Conservation (phyloP, 2,797 vertebrate genomes). For the Trachurus trachurus region DNA sequence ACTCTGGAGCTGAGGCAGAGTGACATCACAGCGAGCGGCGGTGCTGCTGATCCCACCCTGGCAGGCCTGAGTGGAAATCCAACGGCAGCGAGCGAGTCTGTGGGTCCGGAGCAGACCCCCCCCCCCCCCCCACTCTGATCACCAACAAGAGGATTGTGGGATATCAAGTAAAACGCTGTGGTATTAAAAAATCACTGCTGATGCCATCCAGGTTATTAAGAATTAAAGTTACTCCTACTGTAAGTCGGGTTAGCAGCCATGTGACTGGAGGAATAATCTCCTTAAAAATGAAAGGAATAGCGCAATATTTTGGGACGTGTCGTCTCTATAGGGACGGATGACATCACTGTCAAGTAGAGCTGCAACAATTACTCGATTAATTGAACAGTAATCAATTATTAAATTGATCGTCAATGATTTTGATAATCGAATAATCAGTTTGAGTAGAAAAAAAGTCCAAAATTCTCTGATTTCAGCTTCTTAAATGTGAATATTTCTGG, state of each 20-base stretch:
- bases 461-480: too few relatives aligned
- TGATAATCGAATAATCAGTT: too few relatives aligned
- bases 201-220: constrained; percentile 33
- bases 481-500: too few relatives aligned
- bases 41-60: constrained; percentile 58
- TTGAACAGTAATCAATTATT: too few relatives aligned
- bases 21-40: constrained; percentile 72
- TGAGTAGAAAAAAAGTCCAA: too few relatives aligned
- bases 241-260: constrained; percentile 7
- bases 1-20: constrained; percentile 56
- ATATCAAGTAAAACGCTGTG: constrained; percentile 33
- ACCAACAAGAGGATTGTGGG: constrained; percentile 56
- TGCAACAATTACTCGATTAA: too few relatives aligned
- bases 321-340: background rate
- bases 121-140: constrained; percentile 53
- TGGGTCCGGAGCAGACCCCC: constrained; percentile 29
- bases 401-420: too few relatives aligned
- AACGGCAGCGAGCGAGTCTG: constrained; percentile 24
- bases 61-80: constrained; percentile 70
- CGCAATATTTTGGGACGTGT: background rate
- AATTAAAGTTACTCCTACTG: constrained; percentile 13
- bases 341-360: too few relatives aligned
- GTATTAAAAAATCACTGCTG: constrained; percentile 11
- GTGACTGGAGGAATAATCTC: constrained; percentile 11
- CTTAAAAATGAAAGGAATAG: constrained; percentile 29